Evolutionary conservation across 2,797 vertebrate genomes (phyloP).

Genomic region (Distichodus sexfasciatus): DNA sequence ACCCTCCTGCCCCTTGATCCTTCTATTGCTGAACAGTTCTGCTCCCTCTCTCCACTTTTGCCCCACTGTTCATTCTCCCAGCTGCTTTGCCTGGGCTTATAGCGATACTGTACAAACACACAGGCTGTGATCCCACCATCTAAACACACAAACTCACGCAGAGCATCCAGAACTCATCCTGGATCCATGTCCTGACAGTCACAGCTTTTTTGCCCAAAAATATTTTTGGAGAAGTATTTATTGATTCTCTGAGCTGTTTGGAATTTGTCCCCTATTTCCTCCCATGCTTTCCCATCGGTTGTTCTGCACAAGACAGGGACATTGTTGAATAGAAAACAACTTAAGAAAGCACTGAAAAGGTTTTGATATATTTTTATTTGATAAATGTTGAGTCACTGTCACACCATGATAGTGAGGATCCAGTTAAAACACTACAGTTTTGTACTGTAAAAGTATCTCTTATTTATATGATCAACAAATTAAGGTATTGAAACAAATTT

Average conservation of each 20-base stretch:
- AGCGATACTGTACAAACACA: constrained; percentile 57
- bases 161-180: constrained; percentile 56
- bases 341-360: not conserved
- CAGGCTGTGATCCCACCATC: constrained; percentile 52
- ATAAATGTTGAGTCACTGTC: too few relatives aligned
- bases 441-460: too few relatives aligned
- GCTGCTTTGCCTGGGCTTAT: constrained; percentile 54
- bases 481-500: too few relatives aligned
- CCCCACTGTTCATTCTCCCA: constrained; percentile 56
- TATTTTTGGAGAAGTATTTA: constrained; percentile 51
- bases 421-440: too few relatives aligned
- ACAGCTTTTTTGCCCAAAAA: constrained; percentile 37
- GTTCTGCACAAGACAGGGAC: not conserved
- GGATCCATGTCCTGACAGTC: too few relatives aligned
- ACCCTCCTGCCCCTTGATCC: not conserved
- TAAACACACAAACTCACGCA: constrained; percentile 67
- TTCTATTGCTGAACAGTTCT: too few relatives aligned
- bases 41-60: constrained; percentile 54
- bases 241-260: constrained; percentile 33
- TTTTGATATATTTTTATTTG: too few relatives aligned
- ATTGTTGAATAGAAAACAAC: not conserved
- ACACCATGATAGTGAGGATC: too few relatives aligned
- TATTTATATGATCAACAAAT: too few relatives aligned
- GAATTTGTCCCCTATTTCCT: constrained; percentile 13
- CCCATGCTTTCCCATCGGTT: constrained; percentile 11